Percentiles rank a stretch among this genome's conserved stretches.
phyloP scores from a whole-genome alignment of 2,113 vertebrate species.

The Candoia aspera region DNA sequence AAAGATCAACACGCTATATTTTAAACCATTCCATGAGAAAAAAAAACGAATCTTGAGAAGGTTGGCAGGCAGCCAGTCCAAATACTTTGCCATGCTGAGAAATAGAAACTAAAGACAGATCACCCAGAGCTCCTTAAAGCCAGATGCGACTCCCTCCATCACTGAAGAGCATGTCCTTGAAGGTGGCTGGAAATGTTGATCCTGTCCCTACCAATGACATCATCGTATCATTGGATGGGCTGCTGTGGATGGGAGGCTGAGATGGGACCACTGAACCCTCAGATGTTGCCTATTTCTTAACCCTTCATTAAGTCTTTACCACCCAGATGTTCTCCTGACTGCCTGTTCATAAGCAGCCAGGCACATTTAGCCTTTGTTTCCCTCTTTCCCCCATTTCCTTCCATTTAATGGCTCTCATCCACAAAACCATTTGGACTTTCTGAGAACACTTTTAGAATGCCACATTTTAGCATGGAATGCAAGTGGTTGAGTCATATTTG shows the following conservation, averaged over 20 bases:
- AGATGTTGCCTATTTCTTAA: neutral
- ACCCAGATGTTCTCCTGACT: slow-evolving; percentile 13
- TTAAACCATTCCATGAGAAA: neutral
- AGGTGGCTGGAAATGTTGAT: neutral
- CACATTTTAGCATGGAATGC: slow-evolving; percentile 39
- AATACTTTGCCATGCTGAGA: neutral
- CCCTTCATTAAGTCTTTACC: neutral
- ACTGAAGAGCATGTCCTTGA: neutral
- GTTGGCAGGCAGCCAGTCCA: neutral
- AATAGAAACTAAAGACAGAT: neutral
- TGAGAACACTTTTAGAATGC: slow-evolving; percentile 44
- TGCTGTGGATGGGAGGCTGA: neutral
- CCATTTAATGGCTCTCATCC: slow-evolving; percentile 63
- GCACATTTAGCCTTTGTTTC: slow-evolving; percentile 45
- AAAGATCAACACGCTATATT: neutral
- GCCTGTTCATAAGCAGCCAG: slow-evolving; percentile 45
- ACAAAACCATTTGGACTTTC: slow-evolving; percentile 59
- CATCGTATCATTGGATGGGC: neutral
- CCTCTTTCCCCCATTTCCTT: slow-evolving; percentile 52
- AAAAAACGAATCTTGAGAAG: neutral
- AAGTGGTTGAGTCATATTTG: slow-evolving; percentile 26
- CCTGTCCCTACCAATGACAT: neutral
- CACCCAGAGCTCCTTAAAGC: neutral
- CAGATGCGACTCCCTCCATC: neutral
- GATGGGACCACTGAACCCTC: neutral